Percentiles rank a stretch among this genome's conserved stretches.
These are phyloP conservation scores for Plutella xylostella DNA, from an alignment of 2,888 invertebrate genomes.

Conservation along the genomic window DNA sequence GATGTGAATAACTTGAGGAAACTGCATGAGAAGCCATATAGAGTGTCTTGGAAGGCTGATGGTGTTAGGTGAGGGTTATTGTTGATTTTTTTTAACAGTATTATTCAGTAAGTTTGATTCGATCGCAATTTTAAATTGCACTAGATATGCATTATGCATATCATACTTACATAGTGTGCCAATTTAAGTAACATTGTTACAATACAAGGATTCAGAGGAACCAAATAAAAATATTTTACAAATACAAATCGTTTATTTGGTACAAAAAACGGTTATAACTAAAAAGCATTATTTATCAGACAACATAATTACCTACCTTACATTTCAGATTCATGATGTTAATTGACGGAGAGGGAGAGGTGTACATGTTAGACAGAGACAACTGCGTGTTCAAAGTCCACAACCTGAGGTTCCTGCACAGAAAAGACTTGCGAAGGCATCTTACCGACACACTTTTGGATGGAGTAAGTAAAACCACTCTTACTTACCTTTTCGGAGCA, in stretches of 20 bases:
- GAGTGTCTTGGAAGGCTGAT: constrained; percentile 99
- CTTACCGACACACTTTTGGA: constrained; percentile 88
- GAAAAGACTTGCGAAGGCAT: constrained; percentile 77
- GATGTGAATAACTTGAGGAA: constrained; percentile 81
- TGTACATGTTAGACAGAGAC: constrained; percentile 96
- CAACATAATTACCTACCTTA: too few species aligned
- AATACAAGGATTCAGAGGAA: too few species aligned
- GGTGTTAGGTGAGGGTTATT: constrained; percentile 79
- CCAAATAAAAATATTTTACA: too few species aligned
- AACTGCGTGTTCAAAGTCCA: constrained; percentile 90
- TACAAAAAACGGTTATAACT: too few species aligned
- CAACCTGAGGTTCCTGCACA: constrained; percentile 82
- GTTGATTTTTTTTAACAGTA: background rate
- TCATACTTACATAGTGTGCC: too few species aligned
- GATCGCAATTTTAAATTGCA: too few species aligned
- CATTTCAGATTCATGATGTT: constrained; percentile 93
- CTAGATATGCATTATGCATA: too few species aligned
- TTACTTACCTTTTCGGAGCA: too few species aligned
- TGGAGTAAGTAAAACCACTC: constrained; percentile 83
- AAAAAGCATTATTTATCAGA: too few species aligned
- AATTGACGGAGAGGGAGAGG: constrained; percentile 85
- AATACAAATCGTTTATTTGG: too few species aligned
- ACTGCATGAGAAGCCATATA: constrained; percentile 85
- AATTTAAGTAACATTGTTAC: too few species aligned
- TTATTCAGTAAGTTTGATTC: too few species aligned